Conservation (phyloP, 2,113 vertebrate species). For the Galemys pyrenaicus region DNA sequence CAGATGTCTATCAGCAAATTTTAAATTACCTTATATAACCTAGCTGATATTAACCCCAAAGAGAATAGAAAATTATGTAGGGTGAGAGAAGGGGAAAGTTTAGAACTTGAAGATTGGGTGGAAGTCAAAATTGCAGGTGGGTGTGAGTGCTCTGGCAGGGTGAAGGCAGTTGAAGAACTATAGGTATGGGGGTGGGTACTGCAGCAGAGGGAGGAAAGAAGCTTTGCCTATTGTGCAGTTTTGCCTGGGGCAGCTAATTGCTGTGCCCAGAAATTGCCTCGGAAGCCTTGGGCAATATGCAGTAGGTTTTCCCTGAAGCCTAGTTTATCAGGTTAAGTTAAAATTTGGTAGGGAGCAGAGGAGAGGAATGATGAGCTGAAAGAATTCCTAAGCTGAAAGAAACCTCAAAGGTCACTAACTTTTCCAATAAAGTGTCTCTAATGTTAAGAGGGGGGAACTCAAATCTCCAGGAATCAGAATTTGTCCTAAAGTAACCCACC, state of each 20-base stretch:
- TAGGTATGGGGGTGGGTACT: conserved; percentile 51
- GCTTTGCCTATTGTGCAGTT: conserved; percentile 70
- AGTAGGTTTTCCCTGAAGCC: conserved; percentile 74
- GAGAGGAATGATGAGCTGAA: conserved; percentile 52
- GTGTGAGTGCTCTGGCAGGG: conserved; percentile 56
- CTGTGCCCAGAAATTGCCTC: conserved; percentile 76
- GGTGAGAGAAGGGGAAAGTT: background rate
- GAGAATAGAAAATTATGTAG: conserved; percentile 10
- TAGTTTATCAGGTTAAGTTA: conserved; percentile 77
- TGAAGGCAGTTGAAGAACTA: conserved; percentile 28
- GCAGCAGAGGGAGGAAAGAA: conserved; percentile 45
- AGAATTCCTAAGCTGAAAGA: conserved; percentile 54
- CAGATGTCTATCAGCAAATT: conserved; percentile 48
- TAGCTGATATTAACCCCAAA: conserved; percentile 54
- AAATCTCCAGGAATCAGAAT: background rate
- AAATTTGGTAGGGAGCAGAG: conserved; percentile 66
- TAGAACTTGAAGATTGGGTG: background rate
- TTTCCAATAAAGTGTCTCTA: conserved; percentile 32
- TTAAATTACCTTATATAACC: conserved; percentile 64
- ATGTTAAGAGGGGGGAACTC: conserved; percentile 11
- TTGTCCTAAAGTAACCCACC: background rate
- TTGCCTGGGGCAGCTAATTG: conserved; percentile 76
- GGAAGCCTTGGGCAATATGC: conserved; percentile 77
- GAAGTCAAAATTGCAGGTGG: conserved; percentile 45
- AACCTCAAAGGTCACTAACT: conserved; percentile 66